phyloP scores from a whole-genome alignment of 23 tunicate genomes.

The Ascidia mentula region DNA sequence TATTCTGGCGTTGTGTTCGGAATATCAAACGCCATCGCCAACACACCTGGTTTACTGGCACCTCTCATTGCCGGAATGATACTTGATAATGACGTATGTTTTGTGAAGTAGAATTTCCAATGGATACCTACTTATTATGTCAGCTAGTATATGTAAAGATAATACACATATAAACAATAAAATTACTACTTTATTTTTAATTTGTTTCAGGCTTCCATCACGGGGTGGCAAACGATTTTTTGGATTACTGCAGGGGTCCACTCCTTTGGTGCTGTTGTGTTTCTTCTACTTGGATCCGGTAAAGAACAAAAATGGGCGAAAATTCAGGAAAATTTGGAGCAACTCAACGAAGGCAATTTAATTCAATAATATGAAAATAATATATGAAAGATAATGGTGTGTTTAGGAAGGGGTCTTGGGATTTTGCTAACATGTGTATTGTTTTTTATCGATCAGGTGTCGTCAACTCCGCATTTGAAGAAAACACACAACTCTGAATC shows the following conservation, averaged over 20 bases:
- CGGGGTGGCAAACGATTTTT: conserved; percentile 44
- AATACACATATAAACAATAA: too few relatives aligned
- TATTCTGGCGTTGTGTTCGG: background rate
- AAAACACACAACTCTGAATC: too few relatives aligned
- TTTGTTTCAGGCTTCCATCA: conserved; percentile 13
- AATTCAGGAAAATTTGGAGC: background rate
- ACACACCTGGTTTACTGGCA: conserved; percentile 1
- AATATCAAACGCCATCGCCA: conserved; percentile 5
- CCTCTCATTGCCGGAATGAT: background rate
- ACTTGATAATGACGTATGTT: background rate
- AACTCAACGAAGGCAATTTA: background rate
- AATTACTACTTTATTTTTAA: background rate
- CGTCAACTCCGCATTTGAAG: too few relatives aligned
- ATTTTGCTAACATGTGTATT: too few relatives aligned
- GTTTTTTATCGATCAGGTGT: too few relatives aligned
- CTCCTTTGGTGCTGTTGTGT: conserved; percentile 25
- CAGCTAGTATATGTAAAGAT: too few relatives aligned
- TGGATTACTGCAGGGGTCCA: conserved; percentile 41
- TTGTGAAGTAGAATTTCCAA: too few relatives aligned
- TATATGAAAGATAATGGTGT: too few relatives aligned
- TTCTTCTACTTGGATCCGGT: conserved; percentile 31
- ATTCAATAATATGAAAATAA: too few relatives aligned
- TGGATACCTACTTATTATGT: too few relatives aligned
- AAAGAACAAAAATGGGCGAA: conserved; percentile 40
- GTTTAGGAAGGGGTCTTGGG: too few relatives aligned